phyloP scores from a whole-genome alignment of 1,140 invertebrate genomes.

The Batillaria attramentaria region DNA sequence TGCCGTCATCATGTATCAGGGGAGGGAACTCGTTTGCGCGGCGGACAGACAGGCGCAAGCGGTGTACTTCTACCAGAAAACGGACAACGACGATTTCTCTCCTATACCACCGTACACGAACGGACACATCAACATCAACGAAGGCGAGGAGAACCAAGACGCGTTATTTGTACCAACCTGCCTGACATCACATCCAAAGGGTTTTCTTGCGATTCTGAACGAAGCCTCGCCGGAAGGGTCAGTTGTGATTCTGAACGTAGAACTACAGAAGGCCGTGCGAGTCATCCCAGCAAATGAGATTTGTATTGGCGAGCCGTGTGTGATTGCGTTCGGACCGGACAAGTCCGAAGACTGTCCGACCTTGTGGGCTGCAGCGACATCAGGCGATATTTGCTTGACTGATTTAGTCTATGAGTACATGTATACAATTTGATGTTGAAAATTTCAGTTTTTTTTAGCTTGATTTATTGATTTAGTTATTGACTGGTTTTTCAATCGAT shows the following conservation, averaged over 20 bases:
- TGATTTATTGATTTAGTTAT: background rate
- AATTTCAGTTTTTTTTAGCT: background rate
- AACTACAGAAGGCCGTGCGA: background rate
- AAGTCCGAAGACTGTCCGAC: background rate
- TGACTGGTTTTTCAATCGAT: no score
- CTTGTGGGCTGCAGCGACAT: background rate
- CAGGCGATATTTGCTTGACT: background rate
- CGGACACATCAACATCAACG: no score
- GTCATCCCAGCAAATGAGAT: background rate
- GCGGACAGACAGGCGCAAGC: slow-evolving; percentile 49
- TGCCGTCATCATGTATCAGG: slow-evolving; percentile 10
- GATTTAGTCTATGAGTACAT: background rate
- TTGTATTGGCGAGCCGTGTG: background rate
- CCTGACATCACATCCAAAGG: background rate
- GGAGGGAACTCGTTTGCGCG: slow-evolving; percentile 37
- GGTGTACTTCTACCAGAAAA: slow-evolving; percentile 47
- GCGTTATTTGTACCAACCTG: slow-evolving; percentile 3
- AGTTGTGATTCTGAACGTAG: slow-evolving; percentile 1
- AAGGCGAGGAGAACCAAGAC: background rate
- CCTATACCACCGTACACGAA: slow-evolving; percentile 33
- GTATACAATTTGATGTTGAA: background rate
- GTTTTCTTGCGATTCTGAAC: slow-evolving; percentile 13
- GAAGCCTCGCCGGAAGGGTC: background rate
- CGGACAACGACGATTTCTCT: slow-evolving; percentile 32
- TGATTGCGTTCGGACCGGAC: background rate